Evolutionary conservation across 2,797 vertebrate species (phyloP).

Genomic region (Coranthus polyacanthus): DNA sequence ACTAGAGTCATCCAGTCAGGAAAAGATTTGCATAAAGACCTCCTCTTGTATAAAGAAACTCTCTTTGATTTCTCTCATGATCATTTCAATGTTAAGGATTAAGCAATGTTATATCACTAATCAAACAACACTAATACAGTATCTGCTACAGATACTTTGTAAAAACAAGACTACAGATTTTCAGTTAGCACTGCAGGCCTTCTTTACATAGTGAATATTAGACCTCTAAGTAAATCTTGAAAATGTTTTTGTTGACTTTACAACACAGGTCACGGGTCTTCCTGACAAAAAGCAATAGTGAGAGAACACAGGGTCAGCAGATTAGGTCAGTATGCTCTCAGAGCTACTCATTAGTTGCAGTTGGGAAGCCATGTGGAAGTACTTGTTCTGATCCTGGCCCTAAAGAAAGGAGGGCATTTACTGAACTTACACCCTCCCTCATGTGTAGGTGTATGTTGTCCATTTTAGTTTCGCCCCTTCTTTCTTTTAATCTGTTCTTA

Average conservation of each 20-base stretch:
- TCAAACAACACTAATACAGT: neutral
- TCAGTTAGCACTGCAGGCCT: neutral
- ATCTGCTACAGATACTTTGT: neutral
- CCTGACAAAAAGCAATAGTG: neutral
- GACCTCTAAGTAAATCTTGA: conserved; percentile 5
- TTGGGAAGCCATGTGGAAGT: neutral
- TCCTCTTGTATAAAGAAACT: no score
- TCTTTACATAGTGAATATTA: neutral
- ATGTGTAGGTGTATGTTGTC: no score
- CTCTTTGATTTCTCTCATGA: neutral
- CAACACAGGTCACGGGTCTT: conserved; percentile 4
- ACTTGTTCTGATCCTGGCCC: neutral
- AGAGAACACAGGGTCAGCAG: conserved; percentile 14
- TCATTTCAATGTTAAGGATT: neutral
- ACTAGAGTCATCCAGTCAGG: no score
- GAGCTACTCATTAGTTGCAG: conserved; percentile 18
- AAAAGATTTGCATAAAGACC: no score
- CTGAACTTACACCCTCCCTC: no score
- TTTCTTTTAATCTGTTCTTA: no score
- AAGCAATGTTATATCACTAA: conserved; percentile 1
- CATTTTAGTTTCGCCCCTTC: no score
- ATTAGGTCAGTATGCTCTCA: conserved; percentile 11
- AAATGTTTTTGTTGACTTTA: conserved; percentile 13
- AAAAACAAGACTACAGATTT: neutral
- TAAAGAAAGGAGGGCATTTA: no score